Conservation (phyloP, 2,797 vertebrate species). For the Danionella dracula region DNA sequence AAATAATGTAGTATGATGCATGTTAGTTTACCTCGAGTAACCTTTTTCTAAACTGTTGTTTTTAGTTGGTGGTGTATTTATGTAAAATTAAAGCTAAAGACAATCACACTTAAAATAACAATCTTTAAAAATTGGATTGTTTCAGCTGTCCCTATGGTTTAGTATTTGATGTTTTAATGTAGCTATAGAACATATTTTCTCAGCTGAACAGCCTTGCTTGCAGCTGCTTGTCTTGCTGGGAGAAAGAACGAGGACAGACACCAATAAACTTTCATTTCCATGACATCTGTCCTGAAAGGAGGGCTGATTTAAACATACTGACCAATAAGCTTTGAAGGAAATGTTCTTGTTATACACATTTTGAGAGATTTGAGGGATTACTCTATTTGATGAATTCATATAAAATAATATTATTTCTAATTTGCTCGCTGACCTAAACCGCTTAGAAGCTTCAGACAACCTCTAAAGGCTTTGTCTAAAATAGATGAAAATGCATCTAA, state of each 20-base stretch:
- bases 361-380: too few relatives aligned
- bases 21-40: not conserved
- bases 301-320: not conserved
- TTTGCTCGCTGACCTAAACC: too few relatives aligned
- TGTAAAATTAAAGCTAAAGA: too few relatives aligned
- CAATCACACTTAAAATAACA: slow-evolving; percentile 1
- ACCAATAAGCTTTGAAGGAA: not conserved
- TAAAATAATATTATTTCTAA: too few relatives aligned
- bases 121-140: slow-evolving; percentile 2
- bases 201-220: slow-evolving; percentile 49
- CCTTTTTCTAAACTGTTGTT: not conserved
- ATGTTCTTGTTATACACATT: too few relatives aligned
- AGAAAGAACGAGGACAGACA: not conserved
- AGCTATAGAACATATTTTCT: slow-evolving; percentile 26
- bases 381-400: too few relatives aligned
- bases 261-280: not conserved
- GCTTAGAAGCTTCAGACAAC: too few relatives aligned
- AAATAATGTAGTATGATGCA: not conserved
- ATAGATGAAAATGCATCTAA: too few relatives aligned
- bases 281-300: not conserved
- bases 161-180: slow-evolving; percentile 29
- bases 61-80: not conserved
- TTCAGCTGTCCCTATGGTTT: slow-evolving; percentile 3
- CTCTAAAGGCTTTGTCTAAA: too few relatives aligned
- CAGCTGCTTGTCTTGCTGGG: slow-evolving; percentile 49